Evolutionary conservation across 2,113 vertebrate genomes (phyloP).

Genomic region (Acrocephalus arundinaceus): DNA sequence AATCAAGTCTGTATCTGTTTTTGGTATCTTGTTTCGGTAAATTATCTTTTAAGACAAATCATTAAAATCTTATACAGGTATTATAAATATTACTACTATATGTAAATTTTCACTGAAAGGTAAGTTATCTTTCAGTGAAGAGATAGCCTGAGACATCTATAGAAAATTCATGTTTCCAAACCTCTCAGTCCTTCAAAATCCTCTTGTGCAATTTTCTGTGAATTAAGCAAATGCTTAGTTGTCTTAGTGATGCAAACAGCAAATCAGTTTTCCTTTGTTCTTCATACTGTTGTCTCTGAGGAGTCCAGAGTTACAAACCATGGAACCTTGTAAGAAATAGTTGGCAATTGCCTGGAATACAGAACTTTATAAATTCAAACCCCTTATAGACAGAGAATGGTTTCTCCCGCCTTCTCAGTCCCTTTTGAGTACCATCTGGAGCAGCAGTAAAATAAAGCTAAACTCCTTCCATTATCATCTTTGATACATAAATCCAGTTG

Average conservation of each 20-base stretch:
- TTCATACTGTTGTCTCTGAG: background rate
- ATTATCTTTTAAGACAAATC: background rate
- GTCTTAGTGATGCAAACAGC: background rate
- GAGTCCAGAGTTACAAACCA: background rate
- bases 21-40: background rate
- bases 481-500: background rate
- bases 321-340: background rate
- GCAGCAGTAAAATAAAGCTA: slow-evolving; percentile 10
- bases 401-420: background rate
- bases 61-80: background rate
- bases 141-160: background rate
- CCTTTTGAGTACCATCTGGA: slow-evolving; percentile 17
- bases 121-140: background rate
- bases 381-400: background rate
- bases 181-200: background rate
- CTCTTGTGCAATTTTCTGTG: background rate
- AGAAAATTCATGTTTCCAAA: background rate
- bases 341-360: background rate
- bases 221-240: background rate
- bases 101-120: background rate
- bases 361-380: background rate
- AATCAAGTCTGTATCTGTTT: background rate
- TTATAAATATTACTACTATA: background rate
- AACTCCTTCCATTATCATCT: background rate
- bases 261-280: background rate